Conservation (phyloP, 2,888 invertebrate species). For the Dermolepida albohirtum region DNA sequence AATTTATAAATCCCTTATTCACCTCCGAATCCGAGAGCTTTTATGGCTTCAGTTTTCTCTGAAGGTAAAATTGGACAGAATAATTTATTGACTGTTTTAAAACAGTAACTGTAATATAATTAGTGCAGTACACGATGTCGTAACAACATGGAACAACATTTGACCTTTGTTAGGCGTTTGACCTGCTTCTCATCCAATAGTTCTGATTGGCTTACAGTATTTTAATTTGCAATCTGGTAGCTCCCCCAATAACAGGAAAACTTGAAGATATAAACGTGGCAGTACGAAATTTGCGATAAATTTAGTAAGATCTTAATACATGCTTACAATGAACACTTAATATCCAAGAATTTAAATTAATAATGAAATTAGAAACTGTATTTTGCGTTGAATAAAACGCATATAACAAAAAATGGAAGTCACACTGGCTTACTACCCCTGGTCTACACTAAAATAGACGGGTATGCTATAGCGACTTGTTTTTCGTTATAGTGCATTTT, state of each 20-base stretch:
- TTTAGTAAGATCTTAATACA: too few relatives aligned
- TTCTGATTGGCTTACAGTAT: conserved; percentile 77
- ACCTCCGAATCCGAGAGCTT: conserved; percentile 76
- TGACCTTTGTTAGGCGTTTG: conserved; percentile 65
- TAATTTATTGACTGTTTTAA: conserved; percentile 78
- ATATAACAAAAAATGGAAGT: too few relatives aligned
- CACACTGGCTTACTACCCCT: too few relatives aligned
- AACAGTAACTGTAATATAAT: conserved; percentile 82
- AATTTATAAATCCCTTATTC: conserved; percentile 84
- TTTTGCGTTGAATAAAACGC: too few relatives aligned
- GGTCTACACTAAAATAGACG: too few relatives aligned
- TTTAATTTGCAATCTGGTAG: conserved; percentile 73
- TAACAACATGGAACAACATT: conserved; percentile 77
- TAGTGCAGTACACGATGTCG: conserved; percentile 76
- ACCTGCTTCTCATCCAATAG: conserved; percentile 74
- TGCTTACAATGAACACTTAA: too few relatives aligned
- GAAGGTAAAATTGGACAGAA: conserved; percentile 80
- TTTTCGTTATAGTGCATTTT: too few relatives aligned
- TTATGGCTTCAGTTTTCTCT: conserved; percentile 78
- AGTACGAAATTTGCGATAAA: too few relatives aligned
- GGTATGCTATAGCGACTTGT: too few relatives aligned
- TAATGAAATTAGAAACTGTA: too few relatives aligned
- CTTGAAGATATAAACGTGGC: too few relatives aligned
- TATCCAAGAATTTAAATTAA: too few relatives aligned
- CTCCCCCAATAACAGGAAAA: conserved; percentile 72